Percentiles rank a stretch among this genome's conserved stretches.
Evolutionary conservation across 64 coral and sea anemone species (phyloP).

Genomic region (Montipora foliosa): DNA sequence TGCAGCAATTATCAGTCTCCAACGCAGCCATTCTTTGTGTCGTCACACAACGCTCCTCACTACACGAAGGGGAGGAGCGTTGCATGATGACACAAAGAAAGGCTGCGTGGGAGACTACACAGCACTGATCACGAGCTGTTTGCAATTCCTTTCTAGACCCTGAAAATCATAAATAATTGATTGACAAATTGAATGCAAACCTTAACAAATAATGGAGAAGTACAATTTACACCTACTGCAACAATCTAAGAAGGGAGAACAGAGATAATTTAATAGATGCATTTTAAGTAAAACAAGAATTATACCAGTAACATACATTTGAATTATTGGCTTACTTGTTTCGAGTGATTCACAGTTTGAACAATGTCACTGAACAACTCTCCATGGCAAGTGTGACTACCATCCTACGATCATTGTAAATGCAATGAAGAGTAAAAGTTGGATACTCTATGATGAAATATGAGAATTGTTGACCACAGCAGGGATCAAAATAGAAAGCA

Average conservation of each 20-base stretch:
- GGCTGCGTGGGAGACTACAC: too few species aligned
- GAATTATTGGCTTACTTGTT: slow-evolving; percentile 46
- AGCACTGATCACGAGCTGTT: too few species aligned
- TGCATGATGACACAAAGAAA: too few species aligned
- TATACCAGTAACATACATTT: not conserved
- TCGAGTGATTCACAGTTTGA: slow-evolving; percentile 11
- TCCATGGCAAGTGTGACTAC: slow-evolving; percentile 60
- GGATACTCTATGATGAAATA: not conserved
- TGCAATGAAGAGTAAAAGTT: not conserved
- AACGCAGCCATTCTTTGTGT: too few species aligned
- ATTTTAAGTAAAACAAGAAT: not conserved
- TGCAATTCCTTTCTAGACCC: too few species aligned
- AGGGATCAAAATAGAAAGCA: too few species aligned
- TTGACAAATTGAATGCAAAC: slow-evolving; percentile 54
- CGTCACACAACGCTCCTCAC: too few species aligned
- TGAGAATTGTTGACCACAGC: too few species aligned
- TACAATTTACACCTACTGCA: slow-evolving; percentile 87
- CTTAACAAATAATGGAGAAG: slow-evolving; percentile 70
- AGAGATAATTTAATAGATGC: not conserved
- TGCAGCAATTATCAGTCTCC: too few species aligned
- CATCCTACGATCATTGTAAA: slow-evolving; percentile 44
- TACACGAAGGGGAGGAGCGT: too few species aligned
- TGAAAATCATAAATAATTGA: too few species aligned
- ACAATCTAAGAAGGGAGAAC: slow-evolving; percentile 46
- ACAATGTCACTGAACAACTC: slow-evolving; percentile 58